phyloP scores from a whole-genome alignment of 2,797 vertebrate species.

The Argentina silus region DNA sequence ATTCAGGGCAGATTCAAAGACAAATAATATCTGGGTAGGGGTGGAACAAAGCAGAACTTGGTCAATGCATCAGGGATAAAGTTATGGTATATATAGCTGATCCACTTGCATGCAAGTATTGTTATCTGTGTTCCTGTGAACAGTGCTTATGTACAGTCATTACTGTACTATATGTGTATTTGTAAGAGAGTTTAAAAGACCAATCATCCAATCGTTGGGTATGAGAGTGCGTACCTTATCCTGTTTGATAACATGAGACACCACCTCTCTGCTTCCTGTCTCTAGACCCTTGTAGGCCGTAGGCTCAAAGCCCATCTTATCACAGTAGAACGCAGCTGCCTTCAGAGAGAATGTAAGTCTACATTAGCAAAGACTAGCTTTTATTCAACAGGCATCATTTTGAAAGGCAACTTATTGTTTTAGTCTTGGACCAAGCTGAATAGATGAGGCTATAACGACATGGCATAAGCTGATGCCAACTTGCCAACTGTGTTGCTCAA shows the following conservation, averaged over 20 bases:
- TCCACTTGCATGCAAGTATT: too few species aligned
- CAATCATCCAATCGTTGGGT: neutral
- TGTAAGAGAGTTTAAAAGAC: too few species aligned
- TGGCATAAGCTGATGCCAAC: too few species aligned
- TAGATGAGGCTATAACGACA: neutral
- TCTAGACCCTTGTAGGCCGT: slow-evolving; percentile 83
- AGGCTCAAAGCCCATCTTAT: slow-evolving; percentile 82
- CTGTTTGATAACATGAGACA: slow-evolving; percentile 80
- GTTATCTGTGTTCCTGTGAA: too few species aligned
- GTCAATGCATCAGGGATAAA: neutral
- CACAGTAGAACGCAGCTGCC: slow-evolving; percentile 82
- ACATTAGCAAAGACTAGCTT: too few species aligned
- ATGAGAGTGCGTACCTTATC: slow-evolving; percentile 72
- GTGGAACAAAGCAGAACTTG: neutral
- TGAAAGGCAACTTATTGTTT: too few species aligned
- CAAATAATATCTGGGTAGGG: slow-evolving; percentile 76
- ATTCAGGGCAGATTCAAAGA: slow-evolving; percentile 79
- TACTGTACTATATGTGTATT: too few species aligned
- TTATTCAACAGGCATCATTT: too few species aligned
- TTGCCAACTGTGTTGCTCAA: slow-evolving; percentile 1
- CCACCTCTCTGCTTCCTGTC: slow-evolving; percentile 79
- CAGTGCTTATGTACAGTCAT: too few species aligned
- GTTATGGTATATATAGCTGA: too few species aligned
- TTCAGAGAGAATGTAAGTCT: slow-evolving; percentile 46
- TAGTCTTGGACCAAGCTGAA: neutral